Base-by-base conservation (phyloP, 92 coral and sea anemone species). In the Palythoa heliodiscus region DNA sequence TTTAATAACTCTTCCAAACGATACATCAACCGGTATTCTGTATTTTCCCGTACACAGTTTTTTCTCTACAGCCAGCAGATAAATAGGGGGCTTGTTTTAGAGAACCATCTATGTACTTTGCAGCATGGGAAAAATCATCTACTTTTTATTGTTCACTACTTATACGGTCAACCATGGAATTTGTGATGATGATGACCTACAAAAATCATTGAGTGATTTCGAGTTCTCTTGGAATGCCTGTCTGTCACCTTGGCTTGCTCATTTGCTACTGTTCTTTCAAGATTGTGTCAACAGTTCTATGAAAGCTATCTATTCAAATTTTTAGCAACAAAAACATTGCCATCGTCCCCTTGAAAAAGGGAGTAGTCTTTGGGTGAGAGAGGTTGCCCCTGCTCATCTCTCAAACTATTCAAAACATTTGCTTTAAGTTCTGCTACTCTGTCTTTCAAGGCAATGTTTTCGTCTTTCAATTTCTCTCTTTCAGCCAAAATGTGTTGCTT, bases 261-360 rank as follows among this genome's bases (percentile, higher is more conserved):
- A 5, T 14, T 50, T 74, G 16, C 25, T 4, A 7, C n/a, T 9
- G 25, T 22, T 19, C 19, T 60, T 4, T 78, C 0, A 12, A 14
- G 16, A 14, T 63, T 22, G 20, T 19, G 1, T 60, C 35, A 0
- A 19, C 12, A 25, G 48, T 60, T 77, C 25, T 77, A 15, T 58
- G 7, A 5, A 37, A 47, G 43, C 74, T 80, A 80, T 64, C 84
- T 80, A 48, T 80, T 80, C 22, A 80, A 35, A 43, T 88, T 92
- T 75, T 90, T 94, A 54, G 91, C 98, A 29, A 94, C 91, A 75
- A 87, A 94, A 70, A 92, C 78, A 61, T 92, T 89, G 9, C 93
- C 98, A 90, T 92, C 89, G 53, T 91, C 83, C 48, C 93, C 98
- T 89, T 94, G 98, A 53, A 92, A 92, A 1, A 94, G 89, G 3